Evolutionary conservation across 2,888 invertebrate species (phyloP), one percentile per base, ranked within the genome.

Genomic region (Lycia hirtaria): DNA sequence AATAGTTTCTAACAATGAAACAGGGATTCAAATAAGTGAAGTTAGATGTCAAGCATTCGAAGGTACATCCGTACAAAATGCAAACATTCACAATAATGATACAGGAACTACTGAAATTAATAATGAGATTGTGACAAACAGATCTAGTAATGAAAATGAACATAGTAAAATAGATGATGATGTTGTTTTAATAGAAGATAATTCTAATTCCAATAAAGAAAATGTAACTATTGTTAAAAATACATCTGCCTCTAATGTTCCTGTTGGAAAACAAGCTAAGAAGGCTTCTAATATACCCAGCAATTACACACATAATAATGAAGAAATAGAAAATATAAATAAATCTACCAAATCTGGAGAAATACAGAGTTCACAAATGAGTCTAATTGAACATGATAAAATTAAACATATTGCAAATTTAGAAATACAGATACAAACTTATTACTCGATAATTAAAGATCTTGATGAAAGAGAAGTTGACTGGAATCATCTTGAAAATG

Each of bases 391-490:
- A 17, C 3, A 33, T 19, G 10, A 22, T 10, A 6, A 26, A 4
- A 4, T 32, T 26, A 26, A 26, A 47, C 1, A n/a, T 7, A 55
- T 60, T 14, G 10, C 33, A 17, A 0, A 9, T 2, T 17, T 58
- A 14, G 62, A 62, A 28, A 4, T 2, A 2, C 0, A 20, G 7
- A 56, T 65, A n/a, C 51, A 43, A 24, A 0, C 0, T 0, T 49
- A 35, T 22, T 53, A 47, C 10, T 5, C 30, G 2, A 0, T 12
- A 0, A 43, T 66, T 24, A 26, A 53, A 26, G 5, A 14, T 2
- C 26, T 63, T 5, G 65, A 66, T 4, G 24, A 48, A 35, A 24
- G 22, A 10, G 65, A 66, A 49, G 63, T 66, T n/a, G 26, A 47
- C 35, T 35, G 35, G 47, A 7, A 35, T 0, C n/a, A 4, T 1